A percentile compares a stretch with the other conserved stretches of the same genome.
Evolutionary conservation across 2,797 vertebrate species (phyloP).

Genomic region (Tarsius wallacei): DNA sequence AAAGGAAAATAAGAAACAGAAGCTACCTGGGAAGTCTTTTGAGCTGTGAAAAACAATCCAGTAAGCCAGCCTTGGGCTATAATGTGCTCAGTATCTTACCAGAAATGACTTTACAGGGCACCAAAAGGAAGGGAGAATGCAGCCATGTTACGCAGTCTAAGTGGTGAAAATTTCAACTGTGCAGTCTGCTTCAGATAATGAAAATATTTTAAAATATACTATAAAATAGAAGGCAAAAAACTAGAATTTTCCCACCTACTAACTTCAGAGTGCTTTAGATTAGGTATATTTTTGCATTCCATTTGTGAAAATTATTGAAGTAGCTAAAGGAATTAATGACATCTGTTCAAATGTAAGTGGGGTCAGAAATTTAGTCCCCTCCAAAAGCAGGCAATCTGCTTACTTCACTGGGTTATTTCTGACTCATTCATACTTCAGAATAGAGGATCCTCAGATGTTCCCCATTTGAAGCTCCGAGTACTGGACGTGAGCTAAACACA

Average conservation of each 20-base stretch:
- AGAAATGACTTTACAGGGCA: background rate
- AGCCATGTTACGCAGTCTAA: background rate
- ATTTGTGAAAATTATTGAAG: slow-evolving; percentile 59
- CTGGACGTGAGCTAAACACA: slow-evolving; percentile 81
- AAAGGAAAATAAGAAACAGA: background rate
- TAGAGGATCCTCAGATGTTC: slow-evolving; percentile 83
- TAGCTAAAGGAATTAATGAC: slow-evolving; percentile 83
- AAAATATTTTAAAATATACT: background rate
- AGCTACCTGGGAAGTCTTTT: background rate
- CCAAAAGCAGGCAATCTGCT: slow-evolving; percentile 82
- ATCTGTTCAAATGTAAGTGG: slow-evolving; percentile 75
- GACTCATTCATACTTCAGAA: slow-evolving; percentile 81
- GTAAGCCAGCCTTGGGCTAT: background rate
- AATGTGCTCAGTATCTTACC: background rate
- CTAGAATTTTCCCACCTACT: background rate
- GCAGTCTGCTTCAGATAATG: background rate
- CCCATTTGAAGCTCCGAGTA: slow-evolving; percentile 84
- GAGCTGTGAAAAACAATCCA: background rate
- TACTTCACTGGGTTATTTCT: slow-evolving; percentile 82
- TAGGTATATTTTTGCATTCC: background rate
- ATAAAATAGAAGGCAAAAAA: background rate
- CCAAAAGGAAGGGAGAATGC: background rate
- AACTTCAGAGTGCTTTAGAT: background rate
- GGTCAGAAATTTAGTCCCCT: slow-evolving; percentile 77
- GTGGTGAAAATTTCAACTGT: background rate